Conservation (phyloP, 2,113 vertebrate species). For the Zapus hudsonius region DNA sequence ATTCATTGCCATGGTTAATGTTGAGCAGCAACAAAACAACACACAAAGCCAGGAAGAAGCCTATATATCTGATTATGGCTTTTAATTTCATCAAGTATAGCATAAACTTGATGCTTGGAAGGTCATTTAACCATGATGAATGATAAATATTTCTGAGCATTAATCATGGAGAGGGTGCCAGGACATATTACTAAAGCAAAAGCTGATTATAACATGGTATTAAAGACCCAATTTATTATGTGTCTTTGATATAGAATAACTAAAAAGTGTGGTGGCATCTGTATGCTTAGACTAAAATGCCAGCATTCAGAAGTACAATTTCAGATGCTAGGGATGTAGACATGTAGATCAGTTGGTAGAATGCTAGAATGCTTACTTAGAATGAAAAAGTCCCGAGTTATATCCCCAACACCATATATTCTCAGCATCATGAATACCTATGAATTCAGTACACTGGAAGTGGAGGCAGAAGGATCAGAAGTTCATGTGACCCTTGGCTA, state of each 20-base stretch:
- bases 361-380: too few relatives aligned
- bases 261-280: background rate
- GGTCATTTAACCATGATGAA: background rate
- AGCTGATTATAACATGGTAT: background rate
- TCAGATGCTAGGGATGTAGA: too few relatives aligned
- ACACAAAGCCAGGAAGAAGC: background rate
- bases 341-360: too few relatives aligned
- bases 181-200: background rate
- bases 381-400: too few relatives aligned
- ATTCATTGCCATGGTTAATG: background rate
- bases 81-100: background rate
- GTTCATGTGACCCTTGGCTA: too few relatives aligned
- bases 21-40: background rate
- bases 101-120: background rate
- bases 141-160: too few relatives aligned
- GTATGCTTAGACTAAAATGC: background rate
- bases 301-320: background rate
- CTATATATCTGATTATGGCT: background rate
- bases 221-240: background rate
- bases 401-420: too few relatives aligned
- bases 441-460: too few relatives aligned
- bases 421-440: too few relatives aligned
- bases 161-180: background rate
- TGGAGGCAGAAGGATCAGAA: too few relatives aligned
- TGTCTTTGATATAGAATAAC: background rate